These are phyloP conservation scores for Diabrotica virgifera DNA, from an alignment of 1,140 invertebrate genomes.

Conservation along the genomic window DNA sequence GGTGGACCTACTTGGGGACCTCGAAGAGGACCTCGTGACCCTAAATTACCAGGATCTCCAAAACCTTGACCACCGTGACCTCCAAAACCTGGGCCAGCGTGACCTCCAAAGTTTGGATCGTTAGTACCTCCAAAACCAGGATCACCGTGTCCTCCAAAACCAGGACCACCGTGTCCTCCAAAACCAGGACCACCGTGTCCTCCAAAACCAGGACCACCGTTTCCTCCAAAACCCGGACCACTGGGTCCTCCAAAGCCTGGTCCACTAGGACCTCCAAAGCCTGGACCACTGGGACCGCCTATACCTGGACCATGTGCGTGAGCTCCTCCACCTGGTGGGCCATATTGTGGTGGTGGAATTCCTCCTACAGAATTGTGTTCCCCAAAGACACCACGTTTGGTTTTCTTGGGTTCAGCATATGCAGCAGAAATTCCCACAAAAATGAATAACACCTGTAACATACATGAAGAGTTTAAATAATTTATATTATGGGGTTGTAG, in stretches of 20 bases:
- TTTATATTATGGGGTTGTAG: too few species aligned
- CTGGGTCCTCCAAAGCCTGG: too few species aligned
- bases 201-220: conserved; percentile 17
- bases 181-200: conserved; percentile 9
- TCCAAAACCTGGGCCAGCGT: conserved; percentile 9
- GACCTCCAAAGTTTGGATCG: not conserved
- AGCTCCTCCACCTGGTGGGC: not conserved
- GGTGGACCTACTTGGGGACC: not conserved
- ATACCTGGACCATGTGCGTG: conserved; percentile 5
- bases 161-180: not conserved
- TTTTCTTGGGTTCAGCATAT: conserved; percentile 25
- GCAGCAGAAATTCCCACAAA: not conserved
- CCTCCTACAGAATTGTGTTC: conserved; percentile 18
- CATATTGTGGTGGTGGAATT: not conserved
- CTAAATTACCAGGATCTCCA: conserved; percentile 9
- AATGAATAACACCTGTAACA: conserved; percentile 7
- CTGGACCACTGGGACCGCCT: not conserved
- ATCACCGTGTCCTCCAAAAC: conserved; percentile 3
- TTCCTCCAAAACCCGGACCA: conserved; percentile 10
- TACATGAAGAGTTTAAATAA: not conserved
- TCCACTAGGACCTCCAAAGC: not conserved
- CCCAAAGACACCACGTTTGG: conserved; percentile 33
- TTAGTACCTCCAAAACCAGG: not conserved
- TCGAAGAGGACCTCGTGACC: not conserved
- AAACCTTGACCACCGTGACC: conserved; percentile 19